Percentiles rank a stretch among this genome's conserved stretches.
Conservation (phyloP, 2,888 invertebrate genomes). For the Calliopum simillimum region DNA sequence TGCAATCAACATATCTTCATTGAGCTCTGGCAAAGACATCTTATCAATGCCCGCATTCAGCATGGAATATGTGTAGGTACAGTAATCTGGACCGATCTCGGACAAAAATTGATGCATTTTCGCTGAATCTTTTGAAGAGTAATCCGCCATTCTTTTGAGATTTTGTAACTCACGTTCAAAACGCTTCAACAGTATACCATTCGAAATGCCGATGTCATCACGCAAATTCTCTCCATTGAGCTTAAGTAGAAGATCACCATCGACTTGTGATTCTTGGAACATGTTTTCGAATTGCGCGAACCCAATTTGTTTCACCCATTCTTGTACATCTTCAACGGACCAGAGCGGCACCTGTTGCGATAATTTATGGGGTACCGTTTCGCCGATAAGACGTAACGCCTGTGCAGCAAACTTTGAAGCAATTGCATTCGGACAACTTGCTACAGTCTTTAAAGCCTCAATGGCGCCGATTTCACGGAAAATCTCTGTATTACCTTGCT, state of each 20-base stretch:
- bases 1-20: constrained; percentile 89
- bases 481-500: constrained; percentile 89
- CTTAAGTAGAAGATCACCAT: constrained; percentile 94
- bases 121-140: constrained; percentile 93
- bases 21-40: constrained; percentile 84
- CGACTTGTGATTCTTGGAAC: constrained; percentile 93
- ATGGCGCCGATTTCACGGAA: constrained; percentile 96
- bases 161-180: constrained; percentile 93
- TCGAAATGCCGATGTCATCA: constrained; percentile 92
- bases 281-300: constrained; percentile 85
- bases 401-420: constrained; percentile 97
- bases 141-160: constrained; percentile 95
- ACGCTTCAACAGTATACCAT: constrained; percentile 92
- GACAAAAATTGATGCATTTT: constrained; percentile 88
- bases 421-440: constrained; percentile 97
- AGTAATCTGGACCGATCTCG: constrained; percentile 87
- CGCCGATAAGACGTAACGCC: constrained; percentile 91
- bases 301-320: constrained; percentile 99
- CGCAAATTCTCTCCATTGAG: constrained; percentile 91
- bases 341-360: constrained; percentile 98
- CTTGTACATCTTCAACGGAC: constrained; percentile 95
- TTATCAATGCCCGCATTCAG: constrained; percentile 95
- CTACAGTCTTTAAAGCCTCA: constrained; percentile 93
- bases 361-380: constrained; percentile 96
- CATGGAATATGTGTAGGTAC: constrained; percentile 97